These are phyloP conservation scores for Arctia plantaginis DNA, from an alignment of 2,888 invertebrate genomes.

Conservation along the genomic window DNA sequence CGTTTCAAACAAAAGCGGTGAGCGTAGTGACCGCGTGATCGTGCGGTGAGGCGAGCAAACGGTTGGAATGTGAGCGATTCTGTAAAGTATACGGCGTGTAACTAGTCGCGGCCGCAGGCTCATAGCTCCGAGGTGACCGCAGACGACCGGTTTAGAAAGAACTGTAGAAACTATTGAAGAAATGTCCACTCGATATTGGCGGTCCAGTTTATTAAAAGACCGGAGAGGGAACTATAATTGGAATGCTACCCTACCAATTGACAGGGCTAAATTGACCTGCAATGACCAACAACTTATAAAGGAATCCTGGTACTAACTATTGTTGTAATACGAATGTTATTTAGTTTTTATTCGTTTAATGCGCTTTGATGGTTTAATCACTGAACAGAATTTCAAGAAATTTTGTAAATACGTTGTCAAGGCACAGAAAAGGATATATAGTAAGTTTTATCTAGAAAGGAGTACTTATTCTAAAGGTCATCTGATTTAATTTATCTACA, in stretches of 20 bases:
- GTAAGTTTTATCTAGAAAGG: background rate
- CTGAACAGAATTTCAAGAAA: background rate
- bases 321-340: background rate
- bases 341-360: background rate
- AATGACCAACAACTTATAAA: background rate
- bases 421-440: too few species aligned
- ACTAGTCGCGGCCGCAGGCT: slow-evolving; percentile 49
- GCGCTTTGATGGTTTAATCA: background rate
- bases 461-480: too few species aligned
- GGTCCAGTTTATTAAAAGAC: slow-evolving; percentile 14
- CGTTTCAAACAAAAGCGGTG: slow-evolving; percentile 20
- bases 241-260: background rate
- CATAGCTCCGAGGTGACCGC: slow-evolving; percentile 31
- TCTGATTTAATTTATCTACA: too few species aligned
- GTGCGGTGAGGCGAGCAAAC: slow-evolving; percentile 23
- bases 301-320: background rate
- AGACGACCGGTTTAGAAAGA: slow-evolving; percentile 35
- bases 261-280: background rate
- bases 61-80: slow-evolving; percentile 39
- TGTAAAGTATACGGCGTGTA: slow-evolving; percentile 46
- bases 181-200: background rate
- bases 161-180: slow-evolving; percentile 20
- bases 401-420: background rate
- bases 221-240: background rate
- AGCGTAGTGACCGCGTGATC: slow-evolving; percentile 23